Conservation (phyloP, 2,797 vertebrate genomes). For the Hemitrygon akajei region DNA sequence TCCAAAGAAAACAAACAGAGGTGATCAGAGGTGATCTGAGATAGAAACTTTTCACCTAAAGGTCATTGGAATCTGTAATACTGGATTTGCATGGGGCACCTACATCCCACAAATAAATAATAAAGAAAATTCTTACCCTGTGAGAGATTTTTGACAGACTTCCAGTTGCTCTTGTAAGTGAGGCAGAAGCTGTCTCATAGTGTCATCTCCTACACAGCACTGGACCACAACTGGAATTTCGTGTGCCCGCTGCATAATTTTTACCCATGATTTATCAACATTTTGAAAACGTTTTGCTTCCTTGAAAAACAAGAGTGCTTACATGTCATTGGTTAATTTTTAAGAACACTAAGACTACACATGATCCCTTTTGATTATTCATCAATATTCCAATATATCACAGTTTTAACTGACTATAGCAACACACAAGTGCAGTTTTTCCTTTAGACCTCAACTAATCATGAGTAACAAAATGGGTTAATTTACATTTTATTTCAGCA, state of each 20-base stretch:
- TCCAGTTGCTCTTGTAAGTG: conserved; percentile 63
- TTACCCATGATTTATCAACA: conserved; percentile 65
- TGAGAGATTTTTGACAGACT: conserved; percentile 64
- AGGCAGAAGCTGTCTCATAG: conserved; percentile 60
- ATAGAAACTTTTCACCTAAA: too few relatives aligned
- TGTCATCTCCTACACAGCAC: conserved; percentile 64
- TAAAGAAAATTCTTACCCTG: conserved; percentile 50
- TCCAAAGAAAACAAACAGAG: too few relatives aligned
- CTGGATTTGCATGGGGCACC: too few relatives aligned
- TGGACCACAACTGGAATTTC: conserved; percentile 59
- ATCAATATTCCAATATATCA: too few relatives aligned
- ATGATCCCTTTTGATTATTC: background rate
- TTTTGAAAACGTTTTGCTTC: conserved; percentile 67
- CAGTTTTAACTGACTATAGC: background rate
- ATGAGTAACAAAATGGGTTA: background rate
- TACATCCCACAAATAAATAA: too few relatives aligned
- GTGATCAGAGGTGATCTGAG: too few relatives aligned
- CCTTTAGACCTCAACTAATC: background rate
- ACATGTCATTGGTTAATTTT: background rate
- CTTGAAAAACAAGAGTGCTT: conserved; percentile 44
- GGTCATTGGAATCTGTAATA: too few relatives aligned
- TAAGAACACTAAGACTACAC: background rate
- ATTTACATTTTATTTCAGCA: background rate
- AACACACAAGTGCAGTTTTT: background rate
- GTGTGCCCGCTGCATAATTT: conserved; percentile 62